phyloP scores from a whole-genome alignment of 2,888 invertebrate species.

The Theristus sp. region DNA sequence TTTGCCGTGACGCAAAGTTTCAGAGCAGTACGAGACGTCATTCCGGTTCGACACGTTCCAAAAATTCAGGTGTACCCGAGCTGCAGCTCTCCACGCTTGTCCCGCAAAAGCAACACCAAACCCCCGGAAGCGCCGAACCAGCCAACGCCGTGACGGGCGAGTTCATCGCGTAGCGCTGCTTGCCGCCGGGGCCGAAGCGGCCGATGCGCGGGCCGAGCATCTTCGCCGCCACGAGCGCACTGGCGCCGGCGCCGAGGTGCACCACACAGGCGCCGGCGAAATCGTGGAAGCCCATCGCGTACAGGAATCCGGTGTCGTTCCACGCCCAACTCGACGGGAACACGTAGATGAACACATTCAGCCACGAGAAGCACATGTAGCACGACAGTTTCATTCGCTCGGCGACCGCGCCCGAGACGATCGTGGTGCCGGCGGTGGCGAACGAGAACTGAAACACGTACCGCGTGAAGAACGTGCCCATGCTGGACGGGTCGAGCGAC shows the following conservation, averaged over 20 bases:
- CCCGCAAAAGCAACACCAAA: no score
- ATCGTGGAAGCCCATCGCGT: not conserved
- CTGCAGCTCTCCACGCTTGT: no score
- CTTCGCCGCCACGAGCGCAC: slow-evolving; percentile 19
- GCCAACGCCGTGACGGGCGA: slow-evolving; percentile 4
- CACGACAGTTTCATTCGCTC: slow-evolving; percentile 11
- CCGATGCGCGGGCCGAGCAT: slow-evolving; percentile 1
- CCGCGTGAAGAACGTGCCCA: slow-evolving; percentile 60
- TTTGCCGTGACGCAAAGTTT: not conserved
- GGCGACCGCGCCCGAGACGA: slow-evolving; percentile 47
- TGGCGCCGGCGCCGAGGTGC: slow-evolving; percentile 56
- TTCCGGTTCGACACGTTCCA: no score
- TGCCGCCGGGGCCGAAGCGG: not conserved
- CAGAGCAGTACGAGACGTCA: no score
- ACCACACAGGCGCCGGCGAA: slow-evolving; percentile 36
- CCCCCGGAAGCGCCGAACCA: no score
- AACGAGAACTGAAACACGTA: slow-evolving; percentile 70
- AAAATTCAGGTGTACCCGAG: no score
- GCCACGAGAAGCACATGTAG: slow-evolving; percentile 15
- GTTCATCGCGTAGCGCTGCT: not conserved
- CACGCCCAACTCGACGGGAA: slow-evolving; percentile 17
- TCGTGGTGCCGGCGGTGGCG: slow-evolving; percentile 72
- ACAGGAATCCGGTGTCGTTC: slow-evolving; percentile 6
- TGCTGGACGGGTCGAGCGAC: slow-evolving; percentile 21
- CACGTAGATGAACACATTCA: slow-evolving; percentile 13